phyloP scores from a whole-genome alignment of 2,113 vertebrate genomes.

The Triplophysa tibetana region DNA sequence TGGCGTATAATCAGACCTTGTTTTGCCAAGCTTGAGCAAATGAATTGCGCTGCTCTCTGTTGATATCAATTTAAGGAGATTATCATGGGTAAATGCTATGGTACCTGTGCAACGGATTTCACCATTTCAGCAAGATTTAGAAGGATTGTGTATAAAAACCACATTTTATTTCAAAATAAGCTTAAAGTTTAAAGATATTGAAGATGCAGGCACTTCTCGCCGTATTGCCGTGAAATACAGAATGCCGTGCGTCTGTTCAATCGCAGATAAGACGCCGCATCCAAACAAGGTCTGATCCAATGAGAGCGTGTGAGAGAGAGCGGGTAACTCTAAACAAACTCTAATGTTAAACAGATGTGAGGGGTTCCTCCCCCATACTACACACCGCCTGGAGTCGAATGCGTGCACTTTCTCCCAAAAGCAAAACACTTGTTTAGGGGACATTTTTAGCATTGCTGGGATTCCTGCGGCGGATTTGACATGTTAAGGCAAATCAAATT shows the following conservation, averaged over 20 bases:
- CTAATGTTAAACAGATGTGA: conserved; percentile 82
- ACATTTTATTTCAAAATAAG: conserved; percentile 10
- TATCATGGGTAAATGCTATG: not conserved
- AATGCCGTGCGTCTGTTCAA: conserved; percentile 59
- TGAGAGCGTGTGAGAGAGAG: conserved; percentile 22
- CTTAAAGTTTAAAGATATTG: conserved; percentile 41
- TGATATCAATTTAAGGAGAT: not conserved
- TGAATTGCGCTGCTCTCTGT: not conserved
- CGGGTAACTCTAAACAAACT: conserved; percentile 75
- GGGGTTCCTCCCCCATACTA: conserved; percentile 69
- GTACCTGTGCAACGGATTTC: not conserved
- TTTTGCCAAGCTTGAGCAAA: not conserved
- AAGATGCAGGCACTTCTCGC: conserved; percentile 48
- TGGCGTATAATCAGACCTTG: conserved; percentile 19
- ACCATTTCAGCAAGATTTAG: not conserved
- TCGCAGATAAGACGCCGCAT: conserved; percentile 61
- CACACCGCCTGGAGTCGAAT: conserved; percentile 66
- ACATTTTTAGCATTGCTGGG: conserved; percentile 72
- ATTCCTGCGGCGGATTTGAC: conserved; percentile 62
- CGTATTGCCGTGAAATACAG: conserved; percentile 26
- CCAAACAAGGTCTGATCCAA: conserved; percentile 48
- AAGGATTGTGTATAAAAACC: not conserved
- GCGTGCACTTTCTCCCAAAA: conserved; percentile 50
- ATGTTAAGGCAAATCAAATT: conserved; percentile 58
- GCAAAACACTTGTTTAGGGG: conserved; percentile 76